Evolutionary conservation across 2,888 invertebrate genomes (phyloP).

Genomic region (Agonopterix arenella): DNA sequence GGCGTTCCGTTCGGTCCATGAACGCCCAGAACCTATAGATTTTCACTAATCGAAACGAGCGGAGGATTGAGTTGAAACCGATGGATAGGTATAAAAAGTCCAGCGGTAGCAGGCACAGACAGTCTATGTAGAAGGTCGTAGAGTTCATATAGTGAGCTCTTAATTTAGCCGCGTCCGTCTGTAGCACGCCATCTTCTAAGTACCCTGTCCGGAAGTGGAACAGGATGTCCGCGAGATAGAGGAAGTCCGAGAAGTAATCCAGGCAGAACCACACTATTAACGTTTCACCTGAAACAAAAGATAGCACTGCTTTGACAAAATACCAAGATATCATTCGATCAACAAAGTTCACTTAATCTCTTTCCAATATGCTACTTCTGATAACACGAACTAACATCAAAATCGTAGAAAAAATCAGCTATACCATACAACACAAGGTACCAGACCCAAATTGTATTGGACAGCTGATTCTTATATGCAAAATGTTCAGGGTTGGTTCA

Average conservation of each 20-base stretch:
- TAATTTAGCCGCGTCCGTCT: constrained; percentile 95
- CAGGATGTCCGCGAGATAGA: constrained; percentile 96
- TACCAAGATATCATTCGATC: too few species aligned
- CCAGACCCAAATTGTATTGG: too few species aligned
- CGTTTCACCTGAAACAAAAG: constrained; percentile 83
- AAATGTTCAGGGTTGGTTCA: too few species aligned
- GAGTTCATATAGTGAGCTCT: constrained; percentile 98
- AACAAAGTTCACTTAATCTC: too few species aligned
- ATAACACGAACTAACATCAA: too few species aligned
- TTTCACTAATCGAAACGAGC: constrained; percentile 97
- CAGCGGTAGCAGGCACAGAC: constrained; percentile 96
- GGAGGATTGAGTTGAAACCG: constrained; percentile 96
- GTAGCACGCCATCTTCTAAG: constrained; percentile 97
- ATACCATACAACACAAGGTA: too few species aligned
- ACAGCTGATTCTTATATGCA: too few species aligned
- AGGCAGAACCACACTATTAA: constrained; percentile 96
- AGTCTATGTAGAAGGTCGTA: constrained; percentile 98
- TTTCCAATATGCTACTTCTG: too few species aligned
- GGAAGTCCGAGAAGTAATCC: constrained; percentile 97
- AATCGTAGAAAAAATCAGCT: too few species aligned
- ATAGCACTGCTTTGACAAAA: too few species aligned
- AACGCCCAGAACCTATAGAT: constrained; percentile 99
- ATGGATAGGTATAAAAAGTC: constrained; percentile 99
- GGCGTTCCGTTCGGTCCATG: constrained; percentile 98
- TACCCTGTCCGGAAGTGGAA: constrained; percentile 99